These are phyloP conservation scores for Ennomos erosarius DNA, from an alignment of 2,888 invertebrate species.

Conservation along the genomic window DNA sequence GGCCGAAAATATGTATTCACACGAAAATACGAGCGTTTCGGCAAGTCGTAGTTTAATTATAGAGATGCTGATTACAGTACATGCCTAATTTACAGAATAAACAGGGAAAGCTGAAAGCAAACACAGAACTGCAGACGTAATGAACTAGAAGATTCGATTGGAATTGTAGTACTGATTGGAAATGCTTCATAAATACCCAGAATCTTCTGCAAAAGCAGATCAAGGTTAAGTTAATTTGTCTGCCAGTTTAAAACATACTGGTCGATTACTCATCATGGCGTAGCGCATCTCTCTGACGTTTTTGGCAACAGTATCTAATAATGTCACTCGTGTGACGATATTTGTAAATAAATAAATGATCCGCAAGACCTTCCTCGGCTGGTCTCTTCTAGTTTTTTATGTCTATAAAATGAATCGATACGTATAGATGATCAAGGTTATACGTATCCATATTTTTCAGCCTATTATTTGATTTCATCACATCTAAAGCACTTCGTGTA, in stretches of 20 bases:
- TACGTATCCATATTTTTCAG: too few species aligned
- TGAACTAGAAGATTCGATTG: not conserved
- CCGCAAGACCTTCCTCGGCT: not conserved
- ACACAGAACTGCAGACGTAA: not conserved
- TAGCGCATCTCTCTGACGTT: constrained; percentile 6
- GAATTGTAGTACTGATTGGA: too few species aligned
- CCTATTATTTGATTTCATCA: too few species aligned
- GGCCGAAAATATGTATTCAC: constrained; percentile 57
- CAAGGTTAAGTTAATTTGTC: not conserved
- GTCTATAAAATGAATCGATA: too few species aligned
- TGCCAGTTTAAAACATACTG: constrained; percentile 9
- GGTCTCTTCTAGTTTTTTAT: not conserved
- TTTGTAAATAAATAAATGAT: constrained; percentile 19
- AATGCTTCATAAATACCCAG: not conserved
- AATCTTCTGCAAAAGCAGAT: not conserved
- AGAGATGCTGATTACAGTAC: constrained; percentile 41
- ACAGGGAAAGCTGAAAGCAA: not conserved
- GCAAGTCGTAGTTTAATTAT: constrained; percentile 70
- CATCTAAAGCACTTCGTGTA: too few species aligned
- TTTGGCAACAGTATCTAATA: constrained; percentile 8
- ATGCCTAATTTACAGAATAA: constrained; percentile 27
- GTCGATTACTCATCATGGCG: constrained; percentile 11
- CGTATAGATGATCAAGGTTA: too few species aligned
- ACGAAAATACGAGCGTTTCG: constrained; percentile 69
- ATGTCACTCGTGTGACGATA: not conserved